These are phyloP conservation scores for Ips nitidus DNA, from an alignment of 1,140 invertebrate genomes.

Conservation along the genomic window DNA sequence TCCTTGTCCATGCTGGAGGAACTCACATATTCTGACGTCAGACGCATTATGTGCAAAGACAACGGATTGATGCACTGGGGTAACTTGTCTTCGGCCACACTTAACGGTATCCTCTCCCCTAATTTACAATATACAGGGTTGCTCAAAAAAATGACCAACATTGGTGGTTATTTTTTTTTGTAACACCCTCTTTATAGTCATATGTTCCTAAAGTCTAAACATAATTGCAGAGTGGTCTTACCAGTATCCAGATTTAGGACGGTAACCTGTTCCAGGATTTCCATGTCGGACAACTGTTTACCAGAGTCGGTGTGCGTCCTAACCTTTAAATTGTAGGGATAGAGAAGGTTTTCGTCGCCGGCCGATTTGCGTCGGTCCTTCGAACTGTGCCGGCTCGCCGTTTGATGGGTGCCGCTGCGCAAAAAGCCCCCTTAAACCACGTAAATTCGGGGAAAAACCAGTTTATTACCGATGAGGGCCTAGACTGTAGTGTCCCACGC, in stretches of 20 bases:
- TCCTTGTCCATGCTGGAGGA: constrained; percentile 74
- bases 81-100: constrained; percentile 86
- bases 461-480: constrained; percentile 56
- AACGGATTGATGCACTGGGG: constrained; percentile 90
- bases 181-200: too few relatives aligned
- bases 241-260: constrained; percentile 92
- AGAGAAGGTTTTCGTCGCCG: constrained; percentile 70
- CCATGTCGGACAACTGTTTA: constrained; percentile 80
- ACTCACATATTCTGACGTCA: constrained; percentile 87
- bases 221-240: neutral
- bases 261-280: constrained; percentile 86
- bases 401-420: constrained; percentile 41
- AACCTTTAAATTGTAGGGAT: constrained; percentile 74
- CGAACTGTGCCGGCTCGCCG: constrained; percentile 47
- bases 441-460: neutral
- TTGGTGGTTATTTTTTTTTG: neutral
- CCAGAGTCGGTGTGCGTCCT: constrained; percentile 82
- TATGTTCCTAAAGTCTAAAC: too few relatives aligned
- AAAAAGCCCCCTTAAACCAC: neutral
- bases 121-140: constrained; percentile 1
- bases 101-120: constrained; percentile 80
- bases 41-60: constrained; percentile 90
- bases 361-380: constrained; percentile 71
- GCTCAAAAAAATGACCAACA: neutral
- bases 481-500: constrained; percentile 62